Base-by-base conservation (phyloP, 2,113 vertebrate genomes). In the Serinus canaria region DNA sequence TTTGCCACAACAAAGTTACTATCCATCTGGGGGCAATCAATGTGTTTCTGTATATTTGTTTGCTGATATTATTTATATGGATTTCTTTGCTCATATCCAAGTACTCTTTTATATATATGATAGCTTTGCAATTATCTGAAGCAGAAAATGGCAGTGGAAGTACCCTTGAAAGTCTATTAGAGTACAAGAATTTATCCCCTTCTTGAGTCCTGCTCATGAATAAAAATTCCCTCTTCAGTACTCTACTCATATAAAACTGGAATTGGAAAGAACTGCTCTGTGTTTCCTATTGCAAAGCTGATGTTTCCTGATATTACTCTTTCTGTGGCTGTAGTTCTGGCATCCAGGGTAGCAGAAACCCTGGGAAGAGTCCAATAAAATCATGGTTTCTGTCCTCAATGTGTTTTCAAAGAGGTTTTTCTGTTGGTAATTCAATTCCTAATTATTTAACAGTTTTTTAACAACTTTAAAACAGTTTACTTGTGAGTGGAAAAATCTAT, bases 401-500 rank as follows among this genome's bases (percentile, higher is more conserved):
- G 52, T 73, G 83, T 55, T 96, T 95, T 91, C 59, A 96, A 89
- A 92, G 6, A 92, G 82, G 9, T 87, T 95, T 94, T 84, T 97
- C 12, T 94, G 75, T 80, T 92, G 85, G 59, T 53, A 53, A 85
- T 95, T 46, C 13, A 78, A 47, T 78, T 94, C 17, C 60, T 93
- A 94, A 93, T 97, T 94, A 84, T 92, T 70, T 94, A 79, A 96
- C 31, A 7, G 9, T 75, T 80, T 90, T 80, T 74, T 15, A 62
- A 76, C 23, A 80, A 66, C 58, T 94, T 94, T 44, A 60, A 53
- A 94, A 93, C 96, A 95, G 28, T 95, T 92, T 92, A 90, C 59
- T 76, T 92, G 75, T 11, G 3, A 89, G 69, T 96, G 96, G 96
- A 97, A 97, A 95, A 96, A 92, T 55, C 87, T 89, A 80, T 94